Percentiles rank a stretch among this genome's conserved stretches.
phyloP scores from a whole-genome alignment of 2,113 vertebrate genomes.

The Brachyhypopomus occidentalis region DNA sequence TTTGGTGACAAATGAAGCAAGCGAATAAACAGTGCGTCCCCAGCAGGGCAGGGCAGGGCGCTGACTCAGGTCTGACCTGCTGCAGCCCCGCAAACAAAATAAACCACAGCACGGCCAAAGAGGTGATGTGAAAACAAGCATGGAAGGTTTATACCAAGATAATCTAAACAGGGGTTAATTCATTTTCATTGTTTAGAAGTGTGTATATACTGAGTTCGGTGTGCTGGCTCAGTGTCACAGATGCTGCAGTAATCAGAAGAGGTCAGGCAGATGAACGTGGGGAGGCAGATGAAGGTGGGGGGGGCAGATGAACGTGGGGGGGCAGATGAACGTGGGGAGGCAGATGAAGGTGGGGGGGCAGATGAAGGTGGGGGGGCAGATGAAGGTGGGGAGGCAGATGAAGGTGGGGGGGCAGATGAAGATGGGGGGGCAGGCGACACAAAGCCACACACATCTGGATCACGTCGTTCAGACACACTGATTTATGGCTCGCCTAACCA shows the following conservation, averaged over 20 bases:
- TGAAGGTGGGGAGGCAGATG: conserved; percentile 14
- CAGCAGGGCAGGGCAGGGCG: neutral
- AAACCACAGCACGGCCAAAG: conserved; percentile 39
- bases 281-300: conserved; percentile 18
- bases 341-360: too few relatives aligned
- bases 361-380: conserved; percentile 17
- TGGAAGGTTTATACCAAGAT: conserved; percentile 53
- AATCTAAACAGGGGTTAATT: conserved; percentile 57
- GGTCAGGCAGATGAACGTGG: conserved; percentile 22
- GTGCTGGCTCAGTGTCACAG: conserved; percentile 31
- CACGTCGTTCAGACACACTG: conserved; percentile 54
- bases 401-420: conserved; percentile 19
- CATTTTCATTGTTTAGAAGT: conserved; percentile 59
- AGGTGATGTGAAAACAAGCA: conserved; percentile 44
- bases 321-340: conserved; percentile 18
- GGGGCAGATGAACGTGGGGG: conserved; percentile 20
- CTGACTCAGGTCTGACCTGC: conserved; percentile 28
- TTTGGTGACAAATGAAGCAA: conserved; percentile 13
- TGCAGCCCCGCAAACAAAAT: conserved; percentile 49
- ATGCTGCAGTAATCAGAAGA: conserved; percentile 41
- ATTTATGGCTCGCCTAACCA: conserved; percentile 48
- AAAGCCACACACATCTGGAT: conserved; percentile 52
- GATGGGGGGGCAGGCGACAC: too few relatives aligned
- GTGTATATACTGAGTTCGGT: conserved; percentile 51
- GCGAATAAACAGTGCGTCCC: conserved; percentile 24